Base-by-base conservation (phyloP, 2,888 invertebrate species). In the Lissocephala sabroskyi region DNA sequence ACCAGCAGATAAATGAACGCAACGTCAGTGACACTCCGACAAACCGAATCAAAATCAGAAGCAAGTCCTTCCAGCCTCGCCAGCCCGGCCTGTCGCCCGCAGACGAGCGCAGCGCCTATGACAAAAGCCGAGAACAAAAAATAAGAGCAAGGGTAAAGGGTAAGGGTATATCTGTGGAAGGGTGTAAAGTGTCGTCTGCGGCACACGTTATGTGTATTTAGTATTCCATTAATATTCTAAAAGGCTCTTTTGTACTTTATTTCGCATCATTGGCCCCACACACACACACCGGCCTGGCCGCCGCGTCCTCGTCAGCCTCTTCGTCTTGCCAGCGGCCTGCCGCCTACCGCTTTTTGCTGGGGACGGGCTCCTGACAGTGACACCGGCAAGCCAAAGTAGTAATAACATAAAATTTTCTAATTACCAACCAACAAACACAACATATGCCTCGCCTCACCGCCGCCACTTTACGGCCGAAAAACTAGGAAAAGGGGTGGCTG, bases 141-240 rank as follows among this genome's bases (percentile, higher is more conserved):
- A n/a, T n/a, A n/a, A n/a, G n/a, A n/a, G n/a, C n/a, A n/a, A n/a
- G n/a, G n/a, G n/a, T n/a, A n/a, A n/a, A n/a, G n/a, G n/a, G n/a
- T n/a, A 6, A 6, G 26, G 4, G 26, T 9, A 26, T 26, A 26
- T 26, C 5, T 26, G 26, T 26, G 26, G 5, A 9, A 26, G 4
- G 26, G 26, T 26, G 26, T 26, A n/a, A n/a, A n/a, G n/a, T n/a
- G n/a, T n/a, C 35, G 33, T 65, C n/a, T n/a, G 7, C 23, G 23
- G 23, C 51, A 49, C 48, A 49, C 51, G 61, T 52, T 52, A 41
- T 59, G 36, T 55, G 62, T 66, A 80, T 80, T 75, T 65, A 75
- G 66, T 73, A 77, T 80, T 79, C 78, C 70, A 79, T 79, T 79
- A 79, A 79, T 80, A 80, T 79, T 79, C 78, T 61, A 79, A 79